Percentiles rank a stretch among this genome's conserved stretches.
Conservation (phyloP, 2,888 invertebrate genomes). For the Caenorhabditis virilis region DNA sequence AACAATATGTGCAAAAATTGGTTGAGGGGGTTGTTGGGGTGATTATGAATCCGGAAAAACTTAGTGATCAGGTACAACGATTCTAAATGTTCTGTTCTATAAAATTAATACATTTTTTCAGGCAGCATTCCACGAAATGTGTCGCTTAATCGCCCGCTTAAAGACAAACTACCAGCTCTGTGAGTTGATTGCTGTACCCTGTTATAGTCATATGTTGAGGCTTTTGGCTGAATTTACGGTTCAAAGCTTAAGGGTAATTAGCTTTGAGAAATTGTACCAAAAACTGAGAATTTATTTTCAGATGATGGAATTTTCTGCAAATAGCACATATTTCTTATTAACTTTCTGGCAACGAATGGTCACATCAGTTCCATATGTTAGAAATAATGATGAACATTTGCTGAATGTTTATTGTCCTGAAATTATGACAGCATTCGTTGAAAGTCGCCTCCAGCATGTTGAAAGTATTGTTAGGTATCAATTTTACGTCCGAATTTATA, state of each 20-base stretch:
- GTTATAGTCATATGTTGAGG: constrained; percentile 85
- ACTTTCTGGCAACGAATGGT: constrained; percentile 99
- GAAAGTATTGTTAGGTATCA: constrained; percentile 80
- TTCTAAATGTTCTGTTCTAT: too few relatives aligned
- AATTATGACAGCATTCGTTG: constrained; percentile 92
- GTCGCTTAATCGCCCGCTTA: constrained; percentile 88
- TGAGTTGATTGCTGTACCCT: constrained; percentile 90
- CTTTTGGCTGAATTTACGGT: constrained; percentile 97
- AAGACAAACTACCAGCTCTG: constrained; percentile 98
- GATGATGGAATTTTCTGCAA: constrained; percentile 99
- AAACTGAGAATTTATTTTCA: constrained; percentile 69
- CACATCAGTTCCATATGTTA: constrained; percentile 95
- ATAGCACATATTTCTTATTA: constrained; percentile 93
- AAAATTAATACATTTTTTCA: too few relatives aligned
- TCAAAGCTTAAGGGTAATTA: constrained; percentile 72
- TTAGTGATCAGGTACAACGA: constrained; percentile 72
- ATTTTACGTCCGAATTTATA: not conserved
- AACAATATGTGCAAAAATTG: constrained; percentile 83
- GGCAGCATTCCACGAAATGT: constrained; percentile 95
- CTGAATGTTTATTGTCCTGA: constrained; percentile 82
- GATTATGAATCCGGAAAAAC: constrained; percentile 83
- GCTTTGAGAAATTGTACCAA: not conserved
- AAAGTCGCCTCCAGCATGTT: constrained; percentile 88
- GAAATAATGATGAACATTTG: constrained; percentile 88
- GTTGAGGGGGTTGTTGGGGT: constrained; percentile 90